Evolutionary conservation across 2,113 vertebrate species (phyloP).

Genomic region (Charadrius vociferus): DNA sequence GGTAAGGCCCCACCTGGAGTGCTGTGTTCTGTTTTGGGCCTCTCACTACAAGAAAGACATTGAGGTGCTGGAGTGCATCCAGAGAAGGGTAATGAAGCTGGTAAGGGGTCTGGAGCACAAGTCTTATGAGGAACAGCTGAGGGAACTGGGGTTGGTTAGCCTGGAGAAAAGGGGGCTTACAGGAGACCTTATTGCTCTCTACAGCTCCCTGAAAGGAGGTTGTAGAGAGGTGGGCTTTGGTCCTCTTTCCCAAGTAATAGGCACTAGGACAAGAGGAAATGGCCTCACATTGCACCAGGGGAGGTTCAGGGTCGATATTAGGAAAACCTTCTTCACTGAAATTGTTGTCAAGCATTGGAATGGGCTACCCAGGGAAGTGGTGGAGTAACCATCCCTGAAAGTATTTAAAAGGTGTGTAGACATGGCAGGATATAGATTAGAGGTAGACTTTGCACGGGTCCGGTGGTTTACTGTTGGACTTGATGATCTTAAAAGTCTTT

Average conservation of each 20-base stretch:
- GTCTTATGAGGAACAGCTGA: no score
- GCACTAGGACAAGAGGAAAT: rapidly evolving
- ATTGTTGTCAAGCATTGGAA: rapidly evolving
- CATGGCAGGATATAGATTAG: no score
- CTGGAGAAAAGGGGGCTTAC: neutral
- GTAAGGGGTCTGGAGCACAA: no score
- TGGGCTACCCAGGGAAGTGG: neutral
- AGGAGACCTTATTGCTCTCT: neutral
- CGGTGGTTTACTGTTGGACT: rapidly evolving
- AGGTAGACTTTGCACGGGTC: no score
- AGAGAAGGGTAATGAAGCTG: no score
- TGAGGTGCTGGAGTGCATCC: no score
- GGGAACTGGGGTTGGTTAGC: no score
- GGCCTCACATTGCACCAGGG: rapidly evolving
- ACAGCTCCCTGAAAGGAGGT: neutral
- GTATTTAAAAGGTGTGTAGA: neutral
- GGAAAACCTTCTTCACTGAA: neutral
- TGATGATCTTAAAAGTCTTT: neutral
- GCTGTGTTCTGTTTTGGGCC: no score
- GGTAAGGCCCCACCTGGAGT: no score
- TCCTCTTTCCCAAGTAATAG: neutral
- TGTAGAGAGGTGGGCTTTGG: neutral
- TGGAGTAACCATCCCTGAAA: neutral
- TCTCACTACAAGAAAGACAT: no score
- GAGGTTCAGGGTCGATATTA: rapidly evolving